phyloP scores from a whole-genome alignment of 2,888 invertebrate genomes.

The Campaea margaritaria region DNA sequence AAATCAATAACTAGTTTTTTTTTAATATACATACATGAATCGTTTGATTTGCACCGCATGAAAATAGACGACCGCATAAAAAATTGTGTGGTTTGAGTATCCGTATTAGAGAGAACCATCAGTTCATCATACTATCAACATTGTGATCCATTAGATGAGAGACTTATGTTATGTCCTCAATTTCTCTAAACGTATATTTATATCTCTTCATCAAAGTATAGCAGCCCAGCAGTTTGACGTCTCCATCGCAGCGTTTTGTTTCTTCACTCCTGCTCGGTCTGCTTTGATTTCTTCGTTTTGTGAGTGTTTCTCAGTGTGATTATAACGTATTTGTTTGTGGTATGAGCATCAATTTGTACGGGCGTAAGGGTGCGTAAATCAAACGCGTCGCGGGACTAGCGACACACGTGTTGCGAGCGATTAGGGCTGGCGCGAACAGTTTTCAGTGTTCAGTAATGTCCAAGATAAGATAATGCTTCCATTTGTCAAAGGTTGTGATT shows the following conservation, averaged over 20 bases:
- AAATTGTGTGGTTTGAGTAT: too few species aligned
- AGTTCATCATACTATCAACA: too few species aligned
- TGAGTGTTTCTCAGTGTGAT: constrained; percentile 38
- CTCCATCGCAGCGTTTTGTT: constrained; percentile 19
- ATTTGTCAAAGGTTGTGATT: constrained; percentile 6
- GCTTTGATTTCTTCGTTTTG: constrained; percentile 6
- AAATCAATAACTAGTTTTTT: too few species aligned
- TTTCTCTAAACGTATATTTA: constrained; percentile 9
- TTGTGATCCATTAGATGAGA: too few species aligned
- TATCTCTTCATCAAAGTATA: constrained; percentile 4
- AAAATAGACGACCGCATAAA: too few species aligned
- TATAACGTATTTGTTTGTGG: constrained; percentile 60
- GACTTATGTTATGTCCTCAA: background rate
- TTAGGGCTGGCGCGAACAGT: constrained; percentile 40
- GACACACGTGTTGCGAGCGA: constrained; percentile 63
- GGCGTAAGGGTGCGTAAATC: constrained; percentile 71
- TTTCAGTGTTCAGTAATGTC: constrained; percentile 13
- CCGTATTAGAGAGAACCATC: too few species aligned
- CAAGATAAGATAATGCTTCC: constrained; percentile 31
- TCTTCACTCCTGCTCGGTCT: constrained; percentile 6
- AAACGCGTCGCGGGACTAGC: constrained; percentile 60
- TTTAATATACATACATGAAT: too few species aligned
- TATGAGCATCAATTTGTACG: constrained; percentile 65
- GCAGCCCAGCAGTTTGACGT: constrained; percentile 20
- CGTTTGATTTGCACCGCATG: too few species aligned